phyloP scores from a whole-genome alignment of 2,888 invertebrate genomes.

The Papilio gigon region DNA sequence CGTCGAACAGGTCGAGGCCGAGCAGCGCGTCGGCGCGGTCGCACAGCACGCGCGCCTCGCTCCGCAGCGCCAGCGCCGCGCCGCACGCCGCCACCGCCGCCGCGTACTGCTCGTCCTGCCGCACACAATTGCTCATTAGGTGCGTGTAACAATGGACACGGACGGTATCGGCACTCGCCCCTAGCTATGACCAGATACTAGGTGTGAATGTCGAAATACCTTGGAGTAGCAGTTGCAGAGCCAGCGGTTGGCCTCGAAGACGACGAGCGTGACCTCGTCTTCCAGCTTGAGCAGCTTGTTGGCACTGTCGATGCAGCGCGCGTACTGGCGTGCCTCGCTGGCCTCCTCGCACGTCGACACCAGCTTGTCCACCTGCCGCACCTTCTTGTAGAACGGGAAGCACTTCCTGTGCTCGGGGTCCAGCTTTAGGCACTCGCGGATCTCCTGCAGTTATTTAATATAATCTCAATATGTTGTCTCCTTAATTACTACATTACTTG shows the following conservation, averaged over 20 bases:
- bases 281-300: constrained; percentile 87
- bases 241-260: constrained; percentile 88
- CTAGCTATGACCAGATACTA: no score
- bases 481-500: no score
- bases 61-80: constrained; percentile 88
- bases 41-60: constrained; percentile 90
- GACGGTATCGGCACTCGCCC: no score
- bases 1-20: constrained; percentile 94
- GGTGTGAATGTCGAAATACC: constrained; percentile 49
- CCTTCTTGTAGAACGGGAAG: constrained; percentile 96
- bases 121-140: neutral
- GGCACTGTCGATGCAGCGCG: constrained; percentile 86
- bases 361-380: constrained; percentile 95
- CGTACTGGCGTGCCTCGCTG: constrained; percentile 84
- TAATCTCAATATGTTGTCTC: no score
- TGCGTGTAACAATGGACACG: no score
- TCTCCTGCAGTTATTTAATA: constrained; percentile 80
- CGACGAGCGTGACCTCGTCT: constrained; percentile 86
- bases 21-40: constrained; percentile 96
- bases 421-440: constrained; percentile 97
- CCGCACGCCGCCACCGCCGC: constrained; percentile 91
- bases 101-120: constrained; percentile 85
- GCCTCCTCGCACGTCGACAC: constrained; percentile 85
- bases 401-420: constrained; percentile 99
- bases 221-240: constrained; percentile 90